These are phyloP conservation scores for Parapristionchus giblindavisi DNA, from an alignment of 2,888 invertebrate species.

Conservation along the genomic window DNA sequence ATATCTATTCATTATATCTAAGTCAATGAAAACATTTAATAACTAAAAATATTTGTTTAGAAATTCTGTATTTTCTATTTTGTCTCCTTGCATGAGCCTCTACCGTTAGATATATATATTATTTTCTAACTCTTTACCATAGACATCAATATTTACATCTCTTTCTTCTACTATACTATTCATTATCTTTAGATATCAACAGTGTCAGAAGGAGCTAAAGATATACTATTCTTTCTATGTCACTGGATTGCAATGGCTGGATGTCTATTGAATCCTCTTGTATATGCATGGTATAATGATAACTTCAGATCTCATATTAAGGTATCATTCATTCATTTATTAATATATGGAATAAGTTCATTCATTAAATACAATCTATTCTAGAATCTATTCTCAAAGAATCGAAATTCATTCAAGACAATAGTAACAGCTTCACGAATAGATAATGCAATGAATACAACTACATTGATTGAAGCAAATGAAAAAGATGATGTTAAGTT, in stretches of 20 bases:
- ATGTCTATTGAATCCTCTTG: slow-evolving; percentile 83
- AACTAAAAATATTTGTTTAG: no score
- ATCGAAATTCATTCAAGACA: slow-evolving; percentile 25
- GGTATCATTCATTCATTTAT: slow-evolving; percentile 29
- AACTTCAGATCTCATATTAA: slow-evolving; percentile 57
- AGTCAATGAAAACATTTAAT: no score
- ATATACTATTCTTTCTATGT: slow-evolving; percentile 85
- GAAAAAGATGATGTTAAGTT: slow-evolving; percentile 34
- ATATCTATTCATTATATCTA: no score
- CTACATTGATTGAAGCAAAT: slow-evolving; percentile 15
- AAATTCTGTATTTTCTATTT: no score
- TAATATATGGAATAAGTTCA: neutral
- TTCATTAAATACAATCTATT: neutral
- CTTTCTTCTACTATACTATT: neutral
- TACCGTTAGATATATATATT: no score
- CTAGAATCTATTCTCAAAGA: slow-evolving; percentile 15
- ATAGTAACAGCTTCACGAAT: neutral
- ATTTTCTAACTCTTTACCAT: no score
- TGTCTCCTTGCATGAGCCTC: no score
- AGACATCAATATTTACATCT: neutral
- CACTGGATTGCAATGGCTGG: slow-evolving; percentile 89
- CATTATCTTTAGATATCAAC: neutral
- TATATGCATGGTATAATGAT: slow-evolving; percentile 61
- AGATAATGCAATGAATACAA: neutral
- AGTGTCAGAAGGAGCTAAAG: slow-evolving; percentile 78